Conservation (phyloP, 2,888 invertebrate genomes). For the Nephrocerus scutellatus region DNA sequence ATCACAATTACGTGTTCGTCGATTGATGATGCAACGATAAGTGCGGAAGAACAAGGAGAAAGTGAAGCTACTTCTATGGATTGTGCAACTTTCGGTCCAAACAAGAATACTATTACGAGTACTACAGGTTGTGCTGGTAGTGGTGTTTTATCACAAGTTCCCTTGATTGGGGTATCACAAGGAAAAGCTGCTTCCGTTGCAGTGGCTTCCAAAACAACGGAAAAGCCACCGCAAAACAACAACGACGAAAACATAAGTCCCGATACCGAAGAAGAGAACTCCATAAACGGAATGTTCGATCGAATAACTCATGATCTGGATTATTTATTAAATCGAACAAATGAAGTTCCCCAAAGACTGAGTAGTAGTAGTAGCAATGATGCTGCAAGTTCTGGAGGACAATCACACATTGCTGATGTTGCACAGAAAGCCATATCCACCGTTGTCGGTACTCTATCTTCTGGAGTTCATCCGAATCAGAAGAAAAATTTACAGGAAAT, state of each 20-base stretch:
- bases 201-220: too few species aligned
- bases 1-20: slow-evolving; percentile 27
- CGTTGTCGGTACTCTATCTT: too few species aligned
- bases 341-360: slow-evolving; percentile 31
- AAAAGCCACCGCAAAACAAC: too few species aligned
- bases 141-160: too few species aligned
- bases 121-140: slow-evolving; percentile 11
- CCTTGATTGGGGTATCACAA: neutral
- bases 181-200: neutral
- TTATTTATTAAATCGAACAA: slow-evolving; percentile 66
- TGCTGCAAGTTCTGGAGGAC: slow-evolving; percentile 8
- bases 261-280: slow-evolving; percentile 23
- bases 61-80: slow-evolving; percentile 10
- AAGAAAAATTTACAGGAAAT: neutral
- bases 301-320: slow-evolving; percentile 76
- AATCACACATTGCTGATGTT: too few species aligned
- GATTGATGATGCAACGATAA: slow-evolving; percentile 16
- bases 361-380: slow-evolving; percentile 17
- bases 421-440: too few species aligned
- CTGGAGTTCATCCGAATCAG: neutral
- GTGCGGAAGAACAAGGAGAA: slow-evolving; percentile 2
- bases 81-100: too few species aligned
- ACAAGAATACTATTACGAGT: too few species aligned
- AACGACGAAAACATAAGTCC: too few species aligned
- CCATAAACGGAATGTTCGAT: slow-evolving; percentile 59